A percentile compares a stretch with the other conserved stretches of the same genome.
Evolutionary conservation across 2,888 invertebrate genomes (phyloP).

Genomic region (Leptinotarsa haldemani): DNA sequence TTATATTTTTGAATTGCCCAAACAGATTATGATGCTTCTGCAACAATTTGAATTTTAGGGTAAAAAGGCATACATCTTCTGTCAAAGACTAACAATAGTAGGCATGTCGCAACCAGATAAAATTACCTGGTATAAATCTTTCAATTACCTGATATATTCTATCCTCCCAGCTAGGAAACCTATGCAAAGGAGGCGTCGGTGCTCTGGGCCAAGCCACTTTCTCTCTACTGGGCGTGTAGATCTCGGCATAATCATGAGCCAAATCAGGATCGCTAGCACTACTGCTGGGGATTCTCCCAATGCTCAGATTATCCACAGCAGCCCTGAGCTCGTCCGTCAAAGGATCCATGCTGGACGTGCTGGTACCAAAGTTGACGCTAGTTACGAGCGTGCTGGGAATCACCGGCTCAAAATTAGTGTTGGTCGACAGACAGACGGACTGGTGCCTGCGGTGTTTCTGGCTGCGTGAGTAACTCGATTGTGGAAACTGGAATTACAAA

Average conservation of each 20-base stretch:
- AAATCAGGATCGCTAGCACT: slow-evolving; percentile 75
- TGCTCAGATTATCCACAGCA: slow-evolving; percentile 70
- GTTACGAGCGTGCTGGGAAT: slow-evolving; percentile 62
- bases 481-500: slow-evolving; percentile 56
- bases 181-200: slow-evolving; percentile 90
- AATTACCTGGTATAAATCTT: too few species aligned
- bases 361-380: slow-evolving; percentile 60
- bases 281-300: slow-evolving; percentile 71
- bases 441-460: slow-evolving; percentile 69
- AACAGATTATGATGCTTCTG: too few species aligned
- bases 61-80: too few species aligned
- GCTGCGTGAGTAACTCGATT: slow-evolving; percentile 59
- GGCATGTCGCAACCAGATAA: too few species aligned
- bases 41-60: too few species aligned
- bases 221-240: slow-evolving; percentile 90
- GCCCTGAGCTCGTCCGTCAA: slow-evolving; percentile 73
- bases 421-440: slow-evolving; percentile 68
- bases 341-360: slow-evolving; percentile 67
- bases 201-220: slow-evolving; percentile 69
- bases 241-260: slow-evolving; percentile 92
- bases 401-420: slow-evolving; percentile 60
- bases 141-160: slow-evolving; percentile 87
- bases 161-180: slow-evolving; percentile 86
- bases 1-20: too few species aligned
- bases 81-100: too few species aligned